These are phyloP conservation scores for Dicentrarchus labrax DNA, from an alignment of 2,113 vertebrate species.

Conservation along the genomic window DNA sequence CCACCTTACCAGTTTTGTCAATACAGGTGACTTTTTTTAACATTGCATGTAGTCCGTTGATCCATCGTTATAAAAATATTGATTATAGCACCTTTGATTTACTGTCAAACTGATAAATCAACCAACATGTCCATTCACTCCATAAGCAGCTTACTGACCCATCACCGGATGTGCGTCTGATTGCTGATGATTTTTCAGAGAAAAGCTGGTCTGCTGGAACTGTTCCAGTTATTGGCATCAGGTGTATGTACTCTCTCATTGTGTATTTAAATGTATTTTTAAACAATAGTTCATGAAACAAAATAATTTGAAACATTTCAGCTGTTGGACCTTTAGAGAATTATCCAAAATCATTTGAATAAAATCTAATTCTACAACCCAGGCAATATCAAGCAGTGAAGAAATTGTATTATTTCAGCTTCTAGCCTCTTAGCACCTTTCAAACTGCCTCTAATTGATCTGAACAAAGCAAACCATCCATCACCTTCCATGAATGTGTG, in stretches of 20 bases:
- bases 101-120: background rate
- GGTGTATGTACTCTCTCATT: background rate
- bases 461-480: conserved; percentile 5
- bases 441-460: background rate
- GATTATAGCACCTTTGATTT: background rate
- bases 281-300: background rate
- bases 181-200: background rate
- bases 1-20: too few species aligned
- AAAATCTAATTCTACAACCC: background rate
- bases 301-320: background rate
- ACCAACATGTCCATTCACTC: background rate
- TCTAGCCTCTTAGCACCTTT: background rate
- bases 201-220: background rate
- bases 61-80: background rate
- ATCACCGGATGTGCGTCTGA: background rate
- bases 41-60: background rate
- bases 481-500: background rate
- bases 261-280: background rate
- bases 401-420: background rate
- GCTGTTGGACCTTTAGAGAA: background rate
- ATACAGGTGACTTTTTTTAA: too few species aligned
- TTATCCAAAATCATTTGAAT: background rate
- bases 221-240: background rate
- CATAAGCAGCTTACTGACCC: background rate
- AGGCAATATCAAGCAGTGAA: background rate